Evolutionary conservation across 2,797 vertebrate genomes (phyloP).

Genomic region (Coranthus polyacanthus): DNA sequence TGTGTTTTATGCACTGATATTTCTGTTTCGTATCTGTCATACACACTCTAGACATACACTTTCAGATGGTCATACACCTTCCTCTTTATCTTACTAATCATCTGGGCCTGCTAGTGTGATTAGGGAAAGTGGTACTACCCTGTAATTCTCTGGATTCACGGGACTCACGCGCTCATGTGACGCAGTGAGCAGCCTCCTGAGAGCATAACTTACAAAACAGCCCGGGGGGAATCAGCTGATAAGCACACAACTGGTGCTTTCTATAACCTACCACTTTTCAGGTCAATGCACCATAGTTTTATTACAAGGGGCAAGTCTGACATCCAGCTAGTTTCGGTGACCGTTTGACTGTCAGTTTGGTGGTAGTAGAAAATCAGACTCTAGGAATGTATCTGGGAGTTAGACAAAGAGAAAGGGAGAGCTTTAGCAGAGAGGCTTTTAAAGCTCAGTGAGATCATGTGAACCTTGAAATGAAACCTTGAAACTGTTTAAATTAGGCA

Average conservation of each 20-base stretch:
- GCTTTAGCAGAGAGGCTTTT: constrained; percentile 2
- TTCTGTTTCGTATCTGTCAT: not conserved
- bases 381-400: not conserved
- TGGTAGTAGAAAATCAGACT: constrained; percentile 8
- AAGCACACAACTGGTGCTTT: constrained; percentile 64
- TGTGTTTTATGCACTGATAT: not conserved
- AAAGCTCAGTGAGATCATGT: constrained; percentile 16
- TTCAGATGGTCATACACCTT: constrained; percentile 33
- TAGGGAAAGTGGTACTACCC: constrained; percentile 55
- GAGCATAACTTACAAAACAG: constrained; percentile 48
- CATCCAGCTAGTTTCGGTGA: constrained; percentile 34
- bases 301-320: constrained; percentile 42
- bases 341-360: constrained; percentile 23
- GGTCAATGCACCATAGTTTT: constrained; percentile 60
- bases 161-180: constrained; percentile 73
- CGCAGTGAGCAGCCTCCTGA: constrained; percentile 46
- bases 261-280: constrained; percentile 60
- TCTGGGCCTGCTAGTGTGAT: constrained; percentile 52
- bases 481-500: constrained; percentile 10
- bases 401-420: constrained; percentile 1
- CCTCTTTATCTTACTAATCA: constrained; percentile 52
- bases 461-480: constrained; percentile 17
- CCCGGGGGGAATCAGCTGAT: constrained; percentile 76
- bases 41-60: not conserved
- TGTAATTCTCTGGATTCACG: constrained; percentile 58